phyloP scores from a whole-genome alignment of 1,140 invertebrate species.

The Drosophila nebulosa region DNA sequence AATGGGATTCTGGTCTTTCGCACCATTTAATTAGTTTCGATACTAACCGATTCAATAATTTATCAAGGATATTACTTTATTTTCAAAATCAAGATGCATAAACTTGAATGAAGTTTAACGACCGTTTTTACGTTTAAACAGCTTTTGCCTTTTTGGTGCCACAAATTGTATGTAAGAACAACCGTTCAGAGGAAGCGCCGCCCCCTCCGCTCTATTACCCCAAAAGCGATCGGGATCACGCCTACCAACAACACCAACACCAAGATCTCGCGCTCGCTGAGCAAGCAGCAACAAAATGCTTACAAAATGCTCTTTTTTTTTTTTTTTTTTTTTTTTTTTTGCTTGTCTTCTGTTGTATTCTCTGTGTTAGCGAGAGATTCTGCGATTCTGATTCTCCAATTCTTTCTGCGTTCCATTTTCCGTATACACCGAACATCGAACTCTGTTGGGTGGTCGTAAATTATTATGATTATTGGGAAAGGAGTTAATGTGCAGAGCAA shows the following conservation, averaged over 20 bases:
- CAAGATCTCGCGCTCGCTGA: no score
- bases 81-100: background rate
- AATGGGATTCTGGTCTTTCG: background rate
- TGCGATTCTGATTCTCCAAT: background rate
- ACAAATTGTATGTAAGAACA: background rate
- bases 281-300: constrained; percentile 44
- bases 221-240: background rate
- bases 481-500: constrained; percentile 65
- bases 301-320: constrained; percentile 53
- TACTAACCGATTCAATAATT: background rate
- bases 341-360: background rate
- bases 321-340: background rate
- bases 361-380: background rate
- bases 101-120: background rate
- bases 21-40: background rate
- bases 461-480: constrained; percentile 73
- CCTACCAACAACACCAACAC: background rate
- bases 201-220: background rate
- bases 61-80: background rate
- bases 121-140: background rate
- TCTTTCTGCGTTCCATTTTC: background rate
- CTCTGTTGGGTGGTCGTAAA: constrained; percentile 69
- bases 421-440: no score
- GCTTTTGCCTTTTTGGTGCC: background rate
- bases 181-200: background rate